Conservation (phyloP, 2,113 vertebrate species). For the Hippocampus mohnikei region DNA sequence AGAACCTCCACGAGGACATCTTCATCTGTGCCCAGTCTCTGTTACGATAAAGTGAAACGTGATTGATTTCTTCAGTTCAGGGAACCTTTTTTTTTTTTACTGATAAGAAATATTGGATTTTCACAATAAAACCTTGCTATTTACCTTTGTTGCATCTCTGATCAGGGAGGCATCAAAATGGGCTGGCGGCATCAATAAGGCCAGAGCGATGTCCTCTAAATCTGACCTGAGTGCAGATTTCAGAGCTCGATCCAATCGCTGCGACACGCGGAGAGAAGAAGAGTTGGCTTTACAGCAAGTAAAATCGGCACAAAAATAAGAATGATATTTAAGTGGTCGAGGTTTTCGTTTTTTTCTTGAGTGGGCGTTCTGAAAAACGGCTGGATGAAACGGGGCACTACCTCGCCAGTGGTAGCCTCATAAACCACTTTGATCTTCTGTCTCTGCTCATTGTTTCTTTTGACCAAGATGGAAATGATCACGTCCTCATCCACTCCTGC, state of each 20-base stretch:
- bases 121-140: neutral
- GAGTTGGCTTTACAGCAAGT: neutral
- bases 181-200: slow-evolving; percentile 82
- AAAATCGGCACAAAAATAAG: neutral
- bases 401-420: slow-evolving; percentile 77
- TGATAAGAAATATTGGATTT: no score
- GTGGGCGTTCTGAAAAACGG: no score
- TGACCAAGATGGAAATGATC: slow-evolving; percentile 82
- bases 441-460: slow-evolving; percentile 82
- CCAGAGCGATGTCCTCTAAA: slow-evolving; percentile 78
- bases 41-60: neutral
- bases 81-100: neutral
- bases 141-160: slow-evolving; percentile 63
- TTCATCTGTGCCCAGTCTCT: slow-evolving; percentile 87
- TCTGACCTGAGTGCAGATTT: slow-evolving; percentile 77
- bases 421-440: slow-evolving; percentile 86
- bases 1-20: slow-evolving; percentile 83
- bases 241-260: slow-evolving; percentile 77
- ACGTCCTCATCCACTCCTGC: slow-evolving; percentile 85
- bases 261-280: slow-evolving; percentile 14
- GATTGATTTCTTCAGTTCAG: neutral
- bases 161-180: slow-evolving; percentile 84
- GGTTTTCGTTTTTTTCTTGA: no score
- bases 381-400: slow-evolving; percentile 41
- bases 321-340: no score